Conservation (phyloP, 2,888 invertebrate species). For the Lottia scabra region DNA sequence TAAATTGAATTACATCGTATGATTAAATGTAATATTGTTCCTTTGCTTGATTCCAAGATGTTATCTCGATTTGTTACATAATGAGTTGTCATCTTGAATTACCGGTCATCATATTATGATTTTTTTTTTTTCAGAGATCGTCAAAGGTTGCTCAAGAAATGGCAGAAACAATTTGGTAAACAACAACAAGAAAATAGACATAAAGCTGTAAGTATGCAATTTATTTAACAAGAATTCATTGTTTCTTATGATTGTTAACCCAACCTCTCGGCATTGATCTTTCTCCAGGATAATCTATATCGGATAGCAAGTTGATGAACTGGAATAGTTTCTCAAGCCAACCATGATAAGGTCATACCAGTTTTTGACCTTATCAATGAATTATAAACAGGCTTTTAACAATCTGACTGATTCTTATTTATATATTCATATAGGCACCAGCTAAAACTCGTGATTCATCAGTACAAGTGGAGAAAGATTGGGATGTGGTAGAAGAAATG, state of each 20-base stretch:
- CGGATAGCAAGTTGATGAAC: background rate
- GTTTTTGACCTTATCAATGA: too few relatives aligned
- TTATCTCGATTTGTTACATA: too few relatives aligned
- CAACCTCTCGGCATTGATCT: background rate
- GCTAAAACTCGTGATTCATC: constrained; percentile 96
- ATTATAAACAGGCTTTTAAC: too few relatives aligned
- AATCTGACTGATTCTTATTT: too few relatives aligned
- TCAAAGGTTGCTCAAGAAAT: constrained; percentile 79
- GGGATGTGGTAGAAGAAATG: constrained; percentile 95
- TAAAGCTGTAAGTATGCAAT: constrained; percentile 35
- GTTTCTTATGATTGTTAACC: background rate
- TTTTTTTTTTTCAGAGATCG: constrained; percentile 67
- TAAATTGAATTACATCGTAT: too few relatives aligned
- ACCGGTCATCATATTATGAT: too few relatives aligned
- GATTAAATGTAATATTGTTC: too few relatives aligned
- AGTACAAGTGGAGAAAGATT: constrained; percentile 94
- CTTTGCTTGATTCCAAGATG: too few relatives aligned
- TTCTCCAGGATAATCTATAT: background rate
- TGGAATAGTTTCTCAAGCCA: too few relatives aligned
- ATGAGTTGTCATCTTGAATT: too few relatives aligned
- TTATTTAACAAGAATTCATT: background rate
- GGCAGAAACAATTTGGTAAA: constrained; percentile 81
- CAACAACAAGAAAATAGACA: constrained; percentile 64
- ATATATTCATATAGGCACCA: constrained; percentile 73
- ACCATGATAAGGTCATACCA: too few relatives aligned